Base-by-base conservation (phyloP, 1,140 invertebrate species). In the Medauroidea extradentata region DNA sequence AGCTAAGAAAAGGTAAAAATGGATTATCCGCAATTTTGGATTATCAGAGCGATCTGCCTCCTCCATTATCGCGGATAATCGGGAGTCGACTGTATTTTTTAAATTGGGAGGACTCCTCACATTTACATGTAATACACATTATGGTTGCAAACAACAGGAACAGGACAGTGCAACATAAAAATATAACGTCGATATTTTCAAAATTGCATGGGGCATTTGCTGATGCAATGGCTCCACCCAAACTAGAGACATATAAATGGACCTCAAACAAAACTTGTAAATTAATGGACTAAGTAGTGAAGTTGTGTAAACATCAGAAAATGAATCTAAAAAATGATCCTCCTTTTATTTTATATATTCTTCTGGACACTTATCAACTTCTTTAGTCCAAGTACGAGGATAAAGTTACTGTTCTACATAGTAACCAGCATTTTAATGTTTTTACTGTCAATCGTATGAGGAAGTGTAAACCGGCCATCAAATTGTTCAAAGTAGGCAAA, bases 311-410 rank as follows among this genome's bases (percentile, higher is more conserved):
- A 78, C 95, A 99, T 77, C 92, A 94, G 51, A 89, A 93, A 73
- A 97, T 99, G 94, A 99, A 99, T 78, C 80, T 99, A 63, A 98
- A 99, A 79, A 99, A 99, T 75, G 98, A 94, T 66, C 98, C 98
- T 24, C 98, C 98, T 25, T 99, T 99, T 78, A 99, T 99, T 71
- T 78, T 99, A 66, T 97, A 99, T 78, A 99, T 99, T 76, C 78
- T 99, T 66, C 97, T 96, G 44, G 97, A 99, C 77, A 99, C 96
- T 61, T 99, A 98, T 82, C 95, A 99, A 77, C 87, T 96, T 69
- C 79, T 98, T 71, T 98, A 93, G 78, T 91, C 87, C 5, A 97
- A 96, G 77, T 94, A 98, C 73, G 95, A 98, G 78, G 93, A 96
- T 75, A 91, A 94, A 71, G 89, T 98, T 82, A 84, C 89, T 67